Percentiles rank a stretch among this genome's conserved stretches.
Evolutionary conservation across 2,888 invertebrate species (phyloP).

Genomic region (Drosophila yooni): DNA sequence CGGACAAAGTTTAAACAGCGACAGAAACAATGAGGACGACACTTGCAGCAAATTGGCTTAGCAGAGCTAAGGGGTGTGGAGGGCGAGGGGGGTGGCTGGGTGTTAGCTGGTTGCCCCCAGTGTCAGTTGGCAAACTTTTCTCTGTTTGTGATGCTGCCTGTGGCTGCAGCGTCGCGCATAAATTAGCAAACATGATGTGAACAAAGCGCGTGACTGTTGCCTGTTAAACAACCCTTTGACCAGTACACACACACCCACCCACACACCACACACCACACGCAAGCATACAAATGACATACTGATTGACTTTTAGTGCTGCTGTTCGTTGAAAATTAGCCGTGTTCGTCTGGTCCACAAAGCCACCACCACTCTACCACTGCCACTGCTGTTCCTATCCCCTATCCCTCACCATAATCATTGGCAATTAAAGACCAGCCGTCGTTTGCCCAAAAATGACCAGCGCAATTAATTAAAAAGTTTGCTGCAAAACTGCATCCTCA

Average conservation of each 20-base stretch:
- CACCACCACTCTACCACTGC: conserved; percentile 15
- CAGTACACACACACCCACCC: not conserved
- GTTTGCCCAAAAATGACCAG: conserved; percentile 58
- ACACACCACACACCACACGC: not conserved
- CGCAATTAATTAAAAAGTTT: conserved; percentile 77
- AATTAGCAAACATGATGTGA: conserved; percentile 75
- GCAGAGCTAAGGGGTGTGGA: not conserved
- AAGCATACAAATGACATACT: conserved; percentile 66
- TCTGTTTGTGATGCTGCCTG: conserved; percentile 47
- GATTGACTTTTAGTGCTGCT: conserved; percentile 59
- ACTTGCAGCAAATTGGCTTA: conserved; percentile 4
- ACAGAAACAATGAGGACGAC: conserved; percentile 42
- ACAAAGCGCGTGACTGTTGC: conserved; percentile 58
- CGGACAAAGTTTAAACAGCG: conserved; percentile 63
- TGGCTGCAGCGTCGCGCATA: conserved; percentile 69
- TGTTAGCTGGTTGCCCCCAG: conserved; percentile 14
- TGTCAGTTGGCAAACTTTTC: conserved; percentile 63
- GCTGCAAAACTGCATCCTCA: conserved; percentile 36
- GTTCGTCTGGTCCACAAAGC: conserved; percentile 47
- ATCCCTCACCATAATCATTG: conserved; percentile 29
- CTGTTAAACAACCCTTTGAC: conserved; percentile 31
- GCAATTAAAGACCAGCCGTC: conserved; percentile 51
- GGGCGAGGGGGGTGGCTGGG: too few relatives aligned
- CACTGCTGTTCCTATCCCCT: not conserved
- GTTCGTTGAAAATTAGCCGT: conserved; percentile 62